Base-by-base conservation (phyloP, 1,140 invertebrate species). In the Cryptotermes secundus region DNA sequence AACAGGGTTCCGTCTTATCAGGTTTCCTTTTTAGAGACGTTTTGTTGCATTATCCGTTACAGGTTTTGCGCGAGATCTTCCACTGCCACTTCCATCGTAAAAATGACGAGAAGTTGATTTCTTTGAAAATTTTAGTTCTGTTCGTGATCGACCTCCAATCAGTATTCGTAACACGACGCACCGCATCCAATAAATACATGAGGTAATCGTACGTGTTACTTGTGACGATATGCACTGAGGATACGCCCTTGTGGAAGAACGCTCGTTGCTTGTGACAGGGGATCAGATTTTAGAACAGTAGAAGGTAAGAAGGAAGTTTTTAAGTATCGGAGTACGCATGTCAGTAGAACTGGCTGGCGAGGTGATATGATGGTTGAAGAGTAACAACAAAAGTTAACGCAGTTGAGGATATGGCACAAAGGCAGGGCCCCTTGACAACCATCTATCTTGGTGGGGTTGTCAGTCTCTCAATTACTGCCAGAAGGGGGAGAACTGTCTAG, bases 381-480 rank as follows among this genome's bases (percentile, higher is more conserved):
- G 59, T 72, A 72, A 72, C 59, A 72, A 72, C 59, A 72, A 72
- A 72, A 72, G 59, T 72, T 72, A 72, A 72, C 59, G 31, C 6
- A 72, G 59, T 72, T 72, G 59, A 72, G n/a, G 59, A 12, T 72
- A 72, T 72, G 59, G 59, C 59, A 72, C 59, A 72, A 72, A 72
- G 31, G 59, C 59, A 72, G 26, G 59, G 59, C 59, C 59, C 59
- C 59, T 31, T 72, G 59, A 72, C 59, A 72, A 72, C 59, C 59
- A 72, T 72, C 59, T 72, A 72, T 72, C 59, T 72, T 72, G 59
- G 59, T 31, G 59, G 59, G 59, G 26, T 31, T 72, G 59, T 72
- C 59, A 72, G 59, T 72, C 59, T 72, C 59, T 72, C 59, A 72
- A 72, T 72, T 72, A 72, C 59, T 72, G 59, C 45, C 45, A 72